These are phyloP conservation scores for Styela plicata DNA, from an alignment of 23 tunicate species.

Conservation along the genomic window DNA sequence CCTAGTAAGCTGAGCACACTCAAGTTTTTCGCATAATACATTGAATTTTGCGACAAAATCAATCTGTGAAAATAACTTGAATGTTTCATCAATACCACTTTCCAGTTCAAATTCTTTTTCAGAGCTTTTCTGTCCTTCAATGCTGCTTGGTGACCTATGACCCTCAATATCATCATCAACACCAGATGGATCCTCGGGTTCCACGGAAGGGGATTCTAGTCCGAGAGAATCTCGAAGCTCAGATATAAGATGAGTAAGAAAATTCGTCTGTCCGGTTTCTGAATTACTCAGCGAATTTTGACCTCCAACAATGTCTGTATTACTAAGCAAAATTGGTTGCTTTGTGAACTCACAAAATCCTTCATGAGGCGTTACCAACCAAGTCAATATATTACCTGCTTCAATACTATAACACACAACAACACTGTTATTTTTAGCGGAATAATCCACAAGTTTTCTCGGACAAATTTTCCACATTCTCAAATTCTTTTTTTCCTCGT, in stretches of 20 bases:
- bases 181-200: neutral
- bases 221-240: slow-evolving; percentile 50
- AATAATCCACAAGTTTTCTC: slow-evolving; percentile 40
- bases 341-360: slow-evolving; percentile 15
- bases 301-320: neutral
- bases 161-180: neutral
- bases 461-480: neutral
- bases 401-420: slow-evolving; percentile 33
- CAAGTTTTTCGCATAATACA: neutral
- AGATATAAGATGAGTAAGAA: slow-evolving; percentile 28
- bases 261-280: no score
- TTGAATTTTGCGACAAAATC: slow-evolving; percentile 7
- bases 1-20: neutral
- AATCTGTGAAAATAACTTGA: neutral
- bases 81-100: neutral
- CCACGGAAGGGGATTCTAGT: slow-evolving; percentile 22
- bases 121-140: neutral
- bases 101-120: neutral
- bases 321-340: neutral
- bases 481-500: neutral
- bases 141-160: neutral
- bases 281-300: neutral
- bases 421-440: slow-evolving; percentile 10
- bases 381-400: slow-evolving; percentile 38
- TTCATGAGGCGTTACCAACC: slow-evolving; percentile 49